Evolutionary conservation across 2,888 invertebrate species (phyloP), one percentile per base, ranked within the genome.

Genomic region (Theretra japonica): DNA sequence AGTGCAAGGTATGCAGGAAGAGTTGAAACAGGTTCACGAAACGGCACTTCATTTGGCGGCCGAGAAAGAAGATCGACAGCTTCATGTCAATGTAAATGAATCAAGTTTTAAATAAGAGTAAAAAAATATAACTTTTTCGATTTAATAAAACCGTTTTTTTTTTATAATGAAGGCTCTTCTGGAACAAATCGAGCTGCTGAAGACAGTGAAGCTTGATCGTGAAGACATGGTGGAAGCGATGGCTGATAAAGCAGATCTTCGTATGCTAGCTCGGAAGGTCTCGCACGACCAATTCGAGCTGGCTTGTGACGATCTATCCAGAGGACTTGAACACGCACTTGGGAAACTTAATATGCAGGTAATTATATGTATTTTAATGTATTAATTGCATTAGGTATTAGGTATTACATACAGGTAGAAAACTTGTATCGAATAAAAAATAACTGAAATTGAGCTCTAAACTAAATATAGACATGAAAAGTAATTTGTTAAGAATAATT

Each of bases 211-310:
- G 87, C 95, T 97, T 5, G 96, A 97, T 78, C 96, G 96, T 74
- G 96, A 96, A 77, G 96, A 97, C 77, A 94, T 97, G 78, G 96
- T 96, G 73, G 96, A 96, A 74, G 95, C 96, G 2, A 91, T 97
- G 78, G 96, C 97, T 0, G 96, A 97, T 72, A 97, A 97, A 87
- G 97, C 97, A 0, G 97, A 97, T 83, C 92, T 96, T 69, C 95
- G 95, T 1, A 93, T 95, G 83, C 89, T 97, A 73, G 96, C 97
- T 71, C 94, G 96, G 58, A 97, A 97, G 83, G 97, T 97, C 8
- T 97, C 97, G 0, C 95, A 96, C 74, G 96, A 96, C 74, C 96
- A 96, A 82, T 96, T 97, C 84, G 96, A 97, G 78, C 94, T 95
- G 70, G 96, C 96, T 15, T 96, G 96, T 76, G 96, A 96, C 72